Evolutionary conservation across 2,888 invertebrate species (phyloP).

Genomic region (Troides aeacus): DNA sequence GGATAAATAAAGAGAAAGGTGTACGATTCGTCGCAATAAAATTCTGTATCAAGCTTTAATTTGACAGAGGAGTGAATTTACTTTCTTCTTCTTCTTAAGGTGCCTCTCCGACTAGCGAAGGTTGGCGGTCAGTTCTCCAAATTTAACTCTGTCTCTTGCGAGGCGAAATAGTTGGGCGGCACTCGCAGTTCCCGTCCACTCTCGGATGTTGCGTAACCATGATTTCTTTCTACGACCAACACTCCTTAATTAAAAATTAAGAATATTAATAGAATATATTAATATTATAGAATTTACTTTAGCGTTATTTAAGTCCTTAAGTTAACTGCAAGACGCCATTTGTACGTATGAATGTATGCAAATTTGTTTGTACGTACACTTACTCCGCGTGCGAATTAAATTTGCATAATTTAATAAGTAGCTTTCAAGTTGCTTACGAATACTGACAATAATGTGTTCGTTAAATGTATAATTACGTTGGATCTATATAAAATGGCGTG

Average conservation of each 20-base stretch:
- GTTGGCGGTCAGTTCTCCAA: too few species aligned
- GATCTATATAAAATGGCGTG: background rate
- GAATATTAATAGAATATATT: too few species aligned
- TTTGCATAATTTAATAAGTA: conserved; percentile 28
- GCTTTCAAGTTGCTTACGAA: conserved; percentile 16
- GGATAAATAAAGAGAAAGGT: too few species aligned
- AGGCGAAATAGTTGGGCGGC: too few species aligned
- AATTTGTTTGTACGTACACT: conserved; percentile 21
- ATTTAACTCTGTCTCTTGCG: too few species aligned
- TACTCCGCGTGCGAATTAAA: conserved; percentile 21
- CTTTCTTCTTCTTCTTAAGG: too few species aligned
- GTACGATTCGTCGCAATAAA: background rate
- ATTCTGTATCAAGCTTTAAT: background rate
- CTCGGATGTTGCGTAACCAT: too few species aligned
- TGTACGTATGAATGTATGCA: conserved; percentile 19
- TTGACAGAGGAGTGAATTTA: conserved; percentile 10
- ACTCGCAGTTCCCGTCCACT: too few species aligned
- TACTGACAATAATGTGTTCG: conserved; percentile 9
- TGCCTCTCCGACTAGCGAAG: too few species aligned
- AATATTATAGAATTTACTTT: conserved; percentile 6
- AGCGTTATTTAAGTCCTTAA: conserved; percentile 3
- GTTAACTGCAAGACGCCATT: conserved; percentile 5
- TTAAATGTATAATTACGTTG: background rate
- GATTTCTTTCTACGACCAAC: too few species aligned
- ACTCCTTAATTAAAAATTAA: too few species aligned